A percentile compares a stretch with the other conserved stretches of the same genome.
phyloP scores from a whole-genome alignment of 2,888 invertebrate species.

The Habrosyne pyritoides region DNA sequence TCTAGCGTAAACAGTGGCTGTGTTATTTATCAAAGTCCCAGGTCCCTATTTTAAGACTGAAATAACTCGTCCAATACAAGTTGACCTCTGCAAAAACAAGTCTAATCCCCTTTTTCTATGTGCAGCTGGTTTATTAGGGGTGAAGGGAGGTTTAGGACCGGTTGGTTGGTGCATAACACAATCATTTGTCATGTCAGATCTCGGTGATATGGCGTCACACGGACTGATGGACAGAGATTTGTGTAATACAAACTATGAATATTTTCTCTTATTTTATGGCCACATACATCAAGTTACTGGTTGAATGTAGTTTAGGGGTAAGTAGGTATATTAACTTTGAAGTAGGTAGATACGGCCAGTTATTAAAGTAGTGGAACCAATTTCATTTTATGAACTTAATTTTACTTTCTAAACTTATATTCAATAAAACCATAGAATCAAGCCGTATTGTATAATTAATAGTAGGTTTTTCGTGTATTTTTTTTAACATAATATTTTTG shows the following conservation, averaged over 20 bases:
- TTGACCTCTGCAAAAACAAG: conserved; percentile 29
- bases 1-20: conserved; percentile 10
- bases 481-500: no score
- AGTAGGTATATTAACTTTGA: no score
- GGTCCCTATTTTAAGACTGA: conserved; percentile 60
- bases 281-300: conserved; percentile 6
- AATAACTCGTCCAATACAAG: conserved; percentile 41
- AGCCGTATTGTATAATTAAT: no score
- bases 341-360: no score
- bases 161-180: conserved; percentile 46
- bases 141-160: conserved; percentile 35
- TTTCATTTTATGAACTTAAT: no score
- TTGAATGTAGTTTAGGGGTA: not conserved
- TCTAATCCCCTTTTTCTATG: conserved; percentile 11
- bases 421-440: no score
- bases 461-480: no score
- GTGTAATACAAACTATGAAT: conserved; percentile 70
- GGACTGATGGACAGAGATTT: conserved; percentile 74
- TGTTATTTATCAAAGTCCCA: conserved; percentile 60
- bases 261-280: conserved; percentile 45
- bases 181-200: conserved; percentile 80
- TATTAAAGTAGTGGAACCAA: no score
- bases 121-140: conserved; percentile 15
- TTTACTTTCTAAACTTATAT: no score
- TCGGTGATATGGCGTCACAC: conserved; percentile 64